Evolutionary conservation across 2,888 invertebrate genomes (phyloP), one percentile per base, ranked within the genome.

Genomic region (Ophioninae sp.): DNA sequence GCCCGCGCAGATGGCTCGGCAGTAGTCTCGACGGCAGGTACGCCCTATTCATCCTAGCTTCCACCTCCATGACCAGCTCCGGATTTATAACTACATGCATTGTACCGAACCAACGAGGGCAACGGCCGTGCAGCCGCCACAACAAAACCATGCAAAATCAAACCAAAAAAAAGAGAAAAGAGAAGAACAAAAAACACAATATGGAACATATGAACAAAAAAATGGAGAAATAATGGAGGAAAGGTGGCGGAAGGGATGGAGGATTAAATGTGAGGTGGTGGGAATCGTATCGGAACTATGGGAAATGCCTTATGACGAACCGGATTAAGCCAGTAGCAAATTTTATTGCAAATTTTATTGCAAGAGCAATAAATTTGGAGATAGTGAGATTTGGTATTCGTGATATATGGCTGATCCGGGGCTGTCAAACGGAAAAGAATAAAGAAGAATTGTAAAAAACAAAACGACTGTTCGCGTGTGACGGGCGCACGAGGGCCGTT

Each of bases 51-150:
- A 97, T 97, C 92, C 97, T 95, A 89, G 96, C 96, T 94, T 97
- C 97, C 87, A 97, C 97, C 92, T 97, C 97, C 95, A 96, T 96
- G 88, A 97, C 96, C 93, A 97, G 94, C 93, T 97, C 97, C 86
- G 97, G 97, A 93, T 97, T 97, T 94, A 97, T 97, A 91, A 97
- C 97, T 97, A 95, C 93, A 91, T 91, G 92, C 90, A 89, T 85
- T 82, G 85, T 82, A 85, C 89, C 89, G 79, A 90, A 89, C 90
- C 90, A 91, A 91, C 87, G 88, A 88, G 87, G 87, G 73, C 87
- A 90, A 84, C 87, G 89, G 91, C 86, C 89, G 91, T 91, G 91
- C 91, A 90, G 91, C 88, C 87, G 90, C 89, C 90, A 91, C 89
- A 92, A 92, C 86, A 92, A 92, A 92, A 92, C 89, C 92, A 92